phyloP scores from a whole-genome alignment of 2,113 vertebrate species.

The Syrmaticus mikado region DNA sequence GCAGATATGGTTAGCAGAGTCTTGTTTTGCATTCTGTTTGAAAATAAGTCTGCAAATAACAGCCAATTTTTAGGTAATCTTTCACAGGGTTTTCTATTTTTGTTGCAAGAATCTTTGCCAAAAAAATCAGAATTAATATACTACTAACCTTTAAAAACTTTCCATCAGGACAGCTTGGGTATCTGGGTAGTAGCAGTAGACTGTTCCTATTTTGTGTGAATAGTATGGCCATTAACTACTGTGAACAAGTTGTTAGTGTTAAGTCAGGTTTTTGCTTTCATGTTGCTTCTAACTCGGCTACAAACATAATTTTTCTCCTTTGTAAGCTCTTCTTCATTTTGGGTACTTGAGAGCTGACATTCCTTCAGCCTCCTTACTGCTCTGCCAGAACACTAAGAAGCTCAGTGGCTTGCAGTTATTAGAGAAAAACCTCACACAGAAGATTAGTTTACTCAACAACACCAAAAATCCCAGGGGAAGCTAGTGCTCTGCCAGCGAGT shows the following conservation, averaged over 20 bases:
- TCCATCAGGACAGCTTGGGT: neutral
- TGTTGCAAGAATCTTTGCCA: neutral
- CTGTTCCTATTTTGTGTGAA: neutral
- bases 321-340: neutral
- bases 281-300: neutral
- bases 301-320: neutral
- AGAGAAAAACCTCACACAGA: neutral
- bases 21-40: neutral
- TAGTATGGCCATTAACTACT: neutral
- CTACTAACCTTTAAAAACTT: neutral
- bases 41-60: neutral
- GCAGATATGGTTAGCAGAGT: neutral
- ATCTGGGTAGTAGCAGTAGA: neutral
- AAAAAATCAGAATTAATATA: neutral
- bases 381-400: neutral
- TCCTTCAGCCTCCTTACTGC: neutral
- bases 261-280: neutral
- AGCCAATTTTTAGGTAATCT: neutral
- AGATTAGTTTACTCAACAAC: rapidly evolving
- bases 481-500: rapidly evolving
- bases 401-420: neutral
- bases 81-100: neutral
- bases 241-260: neutral
- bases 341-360: neutral
- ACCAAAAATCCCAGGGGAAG: neutral